These are phyloP conservation scores for Axea sp. DNA, from an alignment of 2,888 invertebrate genomes.

Conservation along the genomic window DNA sequence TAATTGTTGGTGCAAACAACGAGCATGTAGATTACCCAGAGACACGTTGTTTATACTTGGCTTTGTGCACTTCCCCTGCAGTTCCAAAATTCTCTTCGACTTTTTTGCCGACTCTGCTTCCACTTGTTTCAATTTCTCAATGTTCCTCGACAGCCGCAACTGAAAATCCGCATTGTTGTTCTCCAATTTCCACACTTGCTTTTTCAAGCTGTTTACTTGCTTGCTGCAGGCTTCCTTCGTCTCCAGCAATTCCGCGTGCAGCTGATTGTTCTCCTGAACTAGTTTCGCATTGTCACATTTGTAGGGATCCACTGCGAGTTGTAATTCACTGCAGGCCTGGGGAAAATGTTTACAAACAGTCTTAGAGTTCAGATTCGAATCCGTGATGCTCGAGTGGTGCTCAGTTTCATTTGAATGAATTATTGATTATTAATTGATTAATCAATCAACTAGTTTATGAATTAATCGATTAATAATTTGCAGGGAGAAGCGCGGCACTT, in stretches of 20 bases:
- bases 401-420: too few relatives aligned
- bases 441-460: too few relatives aligned
- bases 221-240: constrained; percentile 84
- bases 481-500: too few relatives aligned
- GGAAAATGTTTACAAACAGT: too few relatives aligned
- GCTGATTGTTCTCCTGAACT: constrained; percentile 87
- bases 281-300: constrained; percentile 89
- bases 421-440: too few relatives aligned
- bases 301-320: constrained; percentile 87
- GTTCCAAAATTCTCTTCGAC: constrained; percentile 80
- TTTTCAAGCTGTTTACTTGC: constrained; percentile 81
- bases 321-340: constrained; percentile 85
- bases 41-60: constrained; percentile 74
- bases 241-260: constrained; percentile 85
- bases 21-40: constrained; percentile 67
- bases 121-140: constrained; percentile 82
- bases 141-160: constrained; percentile 81
- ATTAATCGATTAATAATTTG: too few relatives aligned
- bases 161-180: constrained; percentile 83
- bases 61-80: constrained; percentile 79
- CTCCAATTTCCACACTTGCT: constrained; percentile 81
- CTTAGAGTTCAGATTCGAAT: too few relatives aligned
- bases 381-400: too few relatives aligned
- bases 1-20: too few relatives aligned
- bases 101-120: constrained; percentile 83